Evolutionary conservation across 2,797 vertebrate genomes (phyloP), one percentile per base, ranked within the genome.

Genomic region (Denticeps clupeoides): DNA sequence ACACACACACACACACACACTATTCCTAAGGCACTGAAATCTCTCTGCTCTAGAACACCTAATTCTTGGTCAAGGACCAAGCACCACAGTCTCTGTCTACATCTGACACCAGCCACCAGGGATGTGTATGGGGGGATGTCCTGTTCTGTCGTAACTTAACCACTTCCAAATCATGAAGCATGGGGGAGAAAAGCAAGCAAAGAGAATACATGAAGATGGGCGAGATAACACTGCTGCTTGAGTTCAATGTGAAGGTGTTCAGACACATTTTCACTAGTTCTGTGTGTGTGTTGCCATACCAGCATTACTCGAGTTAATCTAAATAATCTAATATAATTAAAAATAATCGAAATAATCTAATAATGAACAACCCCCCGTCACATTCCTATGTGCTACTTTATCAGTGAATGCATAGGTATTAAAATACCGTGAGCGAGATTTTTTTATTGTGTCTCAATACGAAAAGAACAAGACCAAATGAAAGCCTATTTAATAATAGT

Each of bases 61-160:
- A 90, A 92, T 90, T 84, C 84, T 86, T 90, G 89, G 86, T 78
- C 45, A 51, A 2, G 22, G 56, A 85, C 88, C 89, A 89, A 89
- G 73, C 49, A 81, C 84, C 84, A 82, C 83, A 89, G 73, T 77
- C 81, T 78, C 70, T 66, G 73, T 45, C 72, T 75, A 81, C 64
- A 77, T 70, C 83, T 85, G 82, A 84, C 87, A 83, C 47, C 69
- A 72, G 82, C 82, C 87, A 53, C 85, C 72, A 69, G 88, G 84
- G 87, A 88, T 82, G 69, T 79, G 81, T 75, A 78, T 81, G 80
- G 82, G 77, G 89, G 89, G 87, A 86, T 88, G 86, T 86, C 85
- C 68, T 61, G 64, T 64, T 78, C 79, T 88, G 82, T 86, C 53
- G 68, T 78, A 80, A 81, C 81, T 86, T 78, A 75, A 78, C 77